phyloP scores from a whole-genome alignment of 2,797 vertebrate species.

The Otus scops region DNA sequence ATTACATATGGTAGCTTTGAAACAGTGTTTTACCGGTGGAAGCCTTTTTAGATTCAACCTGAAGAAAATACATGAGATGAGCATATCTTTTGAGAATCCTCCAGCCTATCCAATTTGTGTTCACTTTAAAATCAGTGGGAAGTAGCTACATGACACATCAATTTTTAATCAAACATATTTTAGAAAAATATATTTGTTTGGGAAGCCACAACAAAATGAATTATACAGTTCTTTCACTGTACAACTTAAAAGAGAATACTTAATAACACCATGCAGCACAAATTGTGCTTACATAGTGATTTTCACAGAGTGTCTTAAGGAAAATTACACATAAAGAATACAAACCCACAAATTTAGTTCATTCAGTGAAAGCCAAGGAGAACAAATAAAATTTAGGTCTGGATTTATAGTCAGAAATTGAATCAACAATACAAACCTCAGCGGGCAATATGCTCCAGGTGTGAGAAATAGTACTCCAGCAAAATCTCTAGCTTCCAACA shows the following conservation, averaged over 20 bases:
- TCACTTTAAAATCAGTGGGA: slow-evolving; percentile 26
- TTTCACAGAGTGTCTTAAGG: slow-evolving; percentile 60
- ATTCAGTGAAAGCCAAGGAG: slow-evolving; percentile 18
- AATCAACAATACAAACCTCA: slow-evolving; percentile 5
- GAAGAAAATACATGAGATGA: neutral
- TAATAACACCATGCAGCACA: slow-evolving; percentile 44
- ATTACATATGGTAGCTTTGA: neutral
- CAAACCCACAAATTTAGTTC: slow-evolving; percentile 45
- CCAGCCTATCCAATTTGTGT: neutral
- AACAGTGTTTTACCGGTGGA: neutral
- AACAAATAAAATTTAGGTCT: slow-evolving; percentile 44
- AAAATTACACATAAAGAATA: slow-evolving; percentile 47
- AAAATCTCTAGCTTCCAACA: neutral
- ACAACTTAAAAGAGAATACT: slow-evolving; percentile 49
- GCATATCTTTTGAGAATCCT: neutral
- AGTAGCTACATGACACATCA: slow-evolving; percentile 1
- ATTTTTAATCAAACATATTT: slow-evolving; percentile 57
- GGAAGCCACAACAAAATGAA: slow-evolving; percentile 43
- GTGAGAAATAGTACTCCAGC: neutral
- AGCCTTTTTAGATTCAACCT: neutral
- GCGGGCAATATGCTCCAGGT: slow-evolving; percentile 5
- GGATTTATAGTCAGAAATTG: slow-evolving; percentile 35
- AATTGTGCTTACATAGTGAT: slow-evolving; percentile 49
- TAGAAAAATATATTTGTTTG: slow-evolving; percentile 52
- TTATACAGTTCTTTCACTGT: slow-evolving; percentile 47